Evolutionary conservation across 2,113 vertebrate genomes (phyloP).

Genomic region (Corythaixoides concolor): DNA sequence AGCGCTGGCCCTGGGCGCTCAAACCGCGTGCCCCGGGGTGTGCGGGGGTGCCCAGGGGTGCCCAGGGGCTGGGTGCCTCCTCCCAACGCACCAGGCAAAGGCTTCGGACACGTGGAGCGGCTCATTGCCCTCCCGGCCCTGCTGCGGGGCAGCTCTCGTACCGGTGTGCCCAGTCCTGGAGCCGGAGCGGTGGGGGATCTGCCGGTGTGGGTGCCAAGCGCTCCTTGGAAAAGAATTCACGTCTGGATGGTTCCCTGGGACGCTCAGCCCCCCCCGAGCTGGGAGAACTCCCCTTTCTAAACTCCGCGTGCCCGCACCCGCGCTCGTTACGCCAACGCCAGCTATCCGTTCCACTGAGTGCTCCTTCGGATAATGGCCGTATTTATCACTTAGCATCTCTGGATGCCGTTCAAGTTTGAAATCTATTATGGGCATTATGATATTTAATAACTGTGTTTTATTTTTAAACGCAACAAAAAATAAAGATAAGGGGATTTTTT

Average conservation of each 20-base stretch:
- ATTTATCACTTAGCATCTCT: conserved; percentile 65
- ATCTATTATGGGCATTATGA: conserved; percentile 52
- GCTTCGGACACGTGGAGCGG: accelerated
- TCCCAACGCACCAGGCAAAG: no score
- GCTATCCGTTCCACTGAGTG: conserved; percentile 48
- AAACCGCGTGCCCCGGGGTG: no score
- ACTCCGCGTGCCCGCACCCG: background rate
- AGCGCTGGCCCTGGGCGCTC: background rate
- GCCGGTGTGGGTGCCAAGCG: accelerated
- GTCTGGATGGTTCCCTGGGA: accelerated
- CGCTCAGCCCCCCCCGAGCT: accelerated
- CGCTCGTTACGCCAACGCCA: conserved; percentile 32
- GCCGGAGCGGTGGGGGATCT: accelerated
- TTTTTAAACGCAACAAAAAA: conserved; percentile 57
- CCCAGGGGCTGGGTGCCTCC: background rate
- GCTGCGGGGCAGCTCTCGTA: accelerated
- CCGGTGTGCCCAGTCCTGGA: background rate
- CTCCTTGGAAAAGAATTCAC: accelerated
- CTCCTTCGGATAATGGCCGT: conserved; percentile 50
- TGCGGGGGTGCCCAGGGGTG: no score
- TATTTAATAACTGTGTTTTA: conserved; percentile 63
- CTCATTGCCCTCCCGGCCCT: accelerated
- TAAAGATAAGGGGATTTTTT: conserved; percentile 19
- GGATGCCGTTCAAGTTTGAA: conserved; percentile 46
- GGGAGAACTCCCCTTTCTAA: background rate